Evolutionary conservation across 2,113 vertebrate species (phyloP), one percentile per base, ranked within the genome.

Genomic region (Nerophis ophidion): DNA sequence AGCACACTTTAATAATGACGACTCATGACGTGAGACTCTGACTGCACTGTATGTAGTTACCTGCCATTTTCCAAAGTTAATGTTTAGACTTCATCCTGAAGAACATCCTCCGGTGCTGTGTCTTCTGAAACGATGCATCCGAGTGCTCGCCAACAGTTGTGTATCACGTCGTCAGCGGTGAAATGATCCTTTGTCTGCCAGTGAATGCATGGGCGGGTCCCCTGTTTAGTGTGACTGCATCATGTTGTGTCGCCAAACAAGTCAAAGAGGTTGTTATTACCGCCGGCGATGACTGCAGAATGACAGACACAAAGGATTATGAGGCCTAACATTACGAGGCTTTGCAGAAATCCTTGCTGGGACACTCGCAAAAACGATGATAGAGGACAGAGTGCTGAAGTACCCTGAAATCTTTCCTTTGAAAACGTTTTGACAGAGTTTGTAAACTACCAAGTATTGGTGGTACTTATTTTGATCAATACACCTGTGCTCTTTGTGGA

Each of bases 181-280:
- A 16, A 40, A 2, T 34, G 8, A 19, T 48, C 16, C 46, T 49
- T 15, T 51, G 17, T 44, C 5, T 60, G 56, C 48, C 34, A 55
- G 40, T 63, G 34, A 34, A 19, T 2, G 14, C 6, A 5, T 47
- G 14, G 19, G 53, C 66, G 11, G 33, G 49, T 61, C 6, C 4
- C 3, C 52, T 17, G 48, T 77, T 63, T 66, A 57, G 34, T 71
- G 48, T 45, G 36, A 47, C 36, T 53, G 8, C 59, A 49, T 66
- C 45, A 12, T 58, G 53, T 60, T 19, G 50, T 62, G 46, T 53
- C 44, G 62, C 45, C 35, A 66, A 44, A 70, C 52, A 60, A 68
- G 57, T 70, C 52, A 74, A 59, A 67, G 47, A 54, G 45, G 45
- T 58, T 33, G 61, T 57, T 66, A 51, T 60, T 56, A 61, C 74